Evolutionary conservation across 2,888 invertebrate species (phyloP).

Genomic region (Minunthozetes semirufus): DNA sequence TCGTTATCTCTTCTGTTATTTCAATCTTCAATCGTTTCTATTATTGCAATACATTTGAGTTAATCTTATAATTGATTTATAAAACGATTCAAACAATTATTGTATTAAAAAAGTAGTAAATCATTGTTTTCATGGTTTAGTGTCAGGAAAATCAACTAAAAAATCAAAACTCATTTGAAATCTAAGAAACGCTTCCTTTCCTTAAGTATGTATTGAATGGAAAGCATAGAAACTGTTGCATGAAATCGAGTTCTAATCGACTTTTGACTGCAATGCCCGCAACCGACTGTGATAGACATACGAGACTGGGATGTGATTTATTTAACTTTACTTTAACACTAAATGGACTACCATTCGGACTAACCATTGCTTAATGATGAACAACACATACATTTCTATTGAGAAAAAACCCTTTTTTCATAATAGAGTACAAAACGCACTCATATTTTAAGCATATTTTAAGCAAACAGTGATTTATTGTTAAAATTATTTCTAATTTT

Average conservation of each 20-base stretch:
- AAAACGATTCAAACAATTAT: background rate
- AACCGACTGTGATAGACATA: constrained; percentile 27
- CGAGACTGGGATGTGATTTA: constrained; percentile 1
- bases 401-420: too few species aligned
- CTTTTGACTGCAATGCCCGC: background rate
- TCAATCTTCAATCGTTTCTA: background rate
- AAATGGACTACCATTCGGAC: background rate
- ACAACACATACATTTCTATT: too few species aligned
- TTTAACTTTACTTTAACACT: background rate
- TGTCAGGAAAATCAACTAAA: background rate
- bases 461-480: background rate
- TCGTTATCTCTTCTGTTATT: background rate
- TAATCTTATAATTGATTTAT: background rate
- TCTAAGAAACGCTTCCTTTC: background rate
- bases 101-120: background rate
- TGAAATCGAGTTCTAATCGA: background rate
- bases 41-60: background rate
- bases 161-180: background rate
- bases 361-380: background rate
- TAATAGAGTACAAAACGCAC: too few species aligned
- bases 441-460: too few species aligned
- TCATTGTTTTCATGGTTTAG: background rate
- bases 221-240: background rate
- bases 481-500: background rate
- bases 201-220: background rate